Base-by-base conservation (phyloP, 1,140 invertebrate genomes). In the Pseudachorutes palmiensis region DNA sequence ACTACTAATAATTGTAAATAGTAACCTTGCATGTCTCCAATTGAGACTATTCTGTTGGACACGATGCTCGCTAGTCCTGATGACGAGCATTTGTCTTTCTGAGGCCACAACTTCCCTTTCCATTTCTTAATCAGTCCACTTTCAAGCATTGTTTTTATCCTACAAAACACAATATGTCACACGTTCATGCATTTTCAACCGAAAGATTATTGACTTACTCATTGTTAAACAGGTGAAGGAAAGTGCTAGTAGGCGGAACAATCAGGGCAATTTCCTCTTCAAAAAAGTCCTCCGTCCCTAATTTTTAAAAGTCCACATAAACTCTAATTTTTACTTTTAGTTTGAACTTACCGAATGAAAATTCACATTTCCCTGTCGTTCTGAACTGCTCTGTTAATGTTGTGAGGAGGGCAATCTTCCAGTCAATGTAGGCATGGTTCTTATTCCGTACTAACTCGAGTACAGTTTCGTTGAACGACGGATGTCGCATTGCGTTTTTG, bases 111-210 rank as follows among this genome's bases (percentile, higher is more conserved):
- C 41, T 87, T 84, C 1, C 81, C 76, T 62, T 89, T 81, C 91
- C 92, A 95, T 75, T 91, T 89, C 62, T 85, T 82, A 22, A 94
- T 89, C 41, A 94, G 81, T 26, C 92, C 92, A 36, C 86, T 86
- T 77, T 91, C 88, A 72, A 91, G 88, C 82, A 94, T 86, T 68
- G 85, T 80, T 71, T 83, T 83, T 26, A 91, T 85, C 75, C 88
- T 89, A 1, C 2, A 33, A 60, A 41, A 58, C 16, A 1, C 24
- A 72, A 16, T 5, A 62, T 55, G n/a, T 1, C 24, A 72, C 67
- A n/a, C n/a, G n/a, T n/a, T n/a, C n/a, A n/a, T n/a, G n/a, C n/a
- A n/a, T 29, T 59, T 55, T n/a, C 16, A 26, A 65, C 68, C 49
- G 36, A 58, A 62, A 59, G 51, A 57, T 48, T 33, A 59, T 31